Percentiles rank a stretch among this genome's conserved stretches.
phyloP scores from a whole-genome alignment of 2,888 invertebrate species.

The Agapostemon virescens region DNA sequence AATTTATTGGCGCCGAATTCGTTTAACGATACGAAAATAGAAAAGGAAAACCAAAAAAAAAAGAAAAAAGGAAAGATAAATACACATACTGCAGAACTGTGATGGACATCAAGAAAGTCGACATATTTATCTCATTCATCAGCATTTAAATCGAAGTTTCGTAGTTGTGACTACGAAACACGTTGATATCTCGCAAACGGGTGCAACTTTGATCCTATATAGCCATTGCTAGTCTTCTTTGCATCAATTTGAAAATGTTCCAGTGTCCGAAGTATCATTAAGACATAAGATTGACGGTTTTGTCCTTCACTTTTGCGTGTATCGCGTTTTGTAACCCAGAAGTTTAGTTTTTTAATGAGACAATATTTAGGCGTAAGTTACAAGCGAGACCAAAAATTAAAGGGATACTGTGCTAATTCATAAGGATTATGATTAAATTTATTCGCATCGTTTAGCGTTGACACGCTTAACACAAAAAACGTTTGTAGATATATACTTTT shows the following conservation, averaged over 20 bases:
- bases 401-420: constrained; percentile 71
- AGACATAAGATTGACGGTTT: background rate
- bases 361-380: constrained; percentile 79
- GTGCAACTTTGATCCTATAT: background rate
- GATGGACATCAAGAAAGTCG: background rate
- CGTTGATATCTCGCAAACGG: background rate
- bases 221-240: background rate
- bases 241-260: background rate
- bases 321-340: constrained; percentile 51
- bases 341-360: constrained; percentile 74
- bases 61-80: background rate
- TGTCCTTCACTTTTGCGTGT: constrained; percentile 17
- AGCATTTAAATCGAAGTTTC: background rate
- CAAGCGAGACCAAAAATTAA: constrained; percentile 79
- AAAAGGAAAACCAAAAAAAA: background rate
- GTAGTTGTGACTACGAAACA: background rate
- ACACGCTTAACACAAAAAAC: constrained; percentile 42
- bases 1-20: background rate
- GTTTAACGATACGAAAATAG: too few relatives aligned
- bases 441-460: constrained; percentile 56
- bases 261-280: background rate
- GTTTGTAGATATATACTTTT: constrained; percentile 27
- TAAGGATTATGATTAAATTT: constrained; percentile 68
- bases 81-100: background rate
- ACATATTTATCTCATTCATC: background rate